phyloP scores from a whole-genome alignment of 1,140 invertebrate species.

The Cotesia chilonis region DNA sequence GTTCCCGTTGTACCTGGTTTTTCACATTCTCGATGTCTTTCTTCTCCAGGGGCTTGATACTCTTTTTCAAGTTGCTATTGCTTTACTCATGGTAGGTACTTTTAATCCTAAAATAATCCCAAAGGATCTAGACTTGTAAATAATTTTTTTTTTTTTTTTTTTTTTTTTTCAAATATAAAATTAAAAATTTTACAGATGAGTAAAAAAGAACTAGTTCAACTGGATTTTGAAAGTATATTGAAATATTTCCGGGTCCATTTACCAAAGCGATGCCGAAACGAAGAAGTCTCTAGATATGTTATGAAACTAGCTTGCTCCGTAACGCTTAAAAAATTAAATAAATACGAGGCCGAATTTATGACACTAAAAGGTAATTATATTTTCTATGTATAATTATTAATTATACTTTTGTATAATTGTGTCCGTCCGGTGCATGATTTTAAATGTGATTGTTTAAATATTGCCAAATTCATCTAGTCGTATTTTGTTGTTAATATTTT shows the following conservation, averaged over 20 bases:
- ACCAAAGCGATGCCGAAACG: conserved; percentile 94
- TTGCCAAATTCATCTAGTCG: too few relatives aligned
- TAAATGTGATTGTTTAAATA: not conserved
- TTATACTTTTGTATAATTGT: conserved; percentile 9
- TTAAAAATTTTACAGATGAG: conserved; percentile 71
- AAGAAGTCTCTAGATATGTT: conserved; percentile 87
- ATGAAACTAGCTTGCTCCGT: conserved; percentile 89
- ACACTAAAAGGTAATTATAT: conserved; percentile 77
- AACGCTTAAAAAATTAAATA: conserved; percentile 94
- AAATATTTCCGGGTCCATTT: conserved; percentile 94
- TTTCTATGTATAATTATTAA: conserved; percentile 59
- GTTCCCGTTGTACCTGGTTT: conserved; percentile 97
- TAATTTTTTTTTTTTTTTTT: conserved; percentile 33
- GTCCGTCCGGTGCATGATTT: conserved; percentile 22
- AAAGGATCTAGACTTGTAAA: not conserved
- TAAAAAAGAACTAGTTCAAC: conserved; percentile 89
- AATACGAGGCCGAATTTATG: conserved; percentile 94
- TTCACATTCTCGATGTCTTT: conserved; percentile 97
- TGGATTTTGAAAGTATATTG: conserved; percentile 95
- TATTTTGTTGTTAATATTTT: too few relatives aligned
- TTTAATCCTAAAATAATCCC: not conserved
- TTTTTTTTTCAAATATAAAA: conserved; percentile 28
- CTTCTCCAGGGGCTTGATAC: conserved; percentile 93
- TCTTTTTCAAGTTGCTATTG: conserved; percentile 94
- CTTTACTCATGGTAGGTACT: conserved; percentile 81